Evolutionary conservation across 2,888 invertebrate genomes (phyloP).

Genomic region (Lepeophtheirus nordmannii): DNA sequence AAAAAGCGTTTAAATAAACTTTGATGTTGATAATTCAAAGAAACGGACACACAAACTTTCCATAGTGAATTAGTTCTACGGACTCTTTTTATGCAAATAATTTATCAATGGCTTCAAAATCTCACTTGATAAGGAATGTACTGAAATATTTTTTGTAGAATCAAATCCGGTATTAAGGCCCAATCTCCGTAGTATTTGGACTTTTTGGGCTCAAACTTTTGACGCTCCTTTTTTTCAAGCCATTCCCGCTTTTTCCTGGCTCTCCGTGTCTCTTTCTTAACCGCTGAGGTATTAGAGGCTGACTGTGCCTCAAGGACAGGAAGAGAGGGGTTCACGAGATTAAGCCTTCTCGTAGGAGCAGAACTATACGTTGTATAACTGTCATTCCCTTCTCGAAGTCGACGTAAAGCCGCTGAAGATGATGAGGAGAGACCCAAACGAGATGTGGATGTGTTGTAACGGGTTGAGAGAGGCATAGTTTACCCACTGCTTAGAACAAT

Average conservation of each 20-base stretch:
- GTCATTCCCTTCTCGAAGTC: background rate
- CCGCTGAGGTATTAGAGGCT: background rate
- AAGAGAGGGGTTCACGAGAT: background rate
- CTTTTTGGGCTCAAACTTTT: conserved; percentile 6
- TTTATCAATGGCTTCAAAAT: background rate
- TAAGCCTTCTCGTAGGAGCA: background rate
- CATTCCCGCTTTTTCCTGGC: conserved; percentile 10
- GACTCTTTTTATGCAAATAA: background rate
- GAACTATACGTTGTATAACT: background rate
- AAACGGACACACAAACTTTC: background rate
- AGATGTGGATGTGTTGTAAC: too few species aligned
- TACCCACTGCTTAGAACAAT: too few species aligned
- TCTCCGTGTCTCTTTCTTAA: conserved; percentile 10
- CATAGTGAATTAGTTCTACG: background rate
- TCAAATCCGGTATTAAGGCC: conserved; percentile 51
- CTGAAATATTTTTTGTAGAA: conserved; percentile 55
- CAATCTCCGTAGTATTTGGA: conserved; percentile 35
- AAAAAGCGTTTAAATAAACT: background rate
- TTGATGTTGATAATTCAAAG: background rate
- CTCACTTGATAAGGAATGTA: conserved; percentile 36
- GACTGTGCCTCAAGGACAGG: too few species aligned
- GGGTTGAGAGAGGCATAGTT: too few species aligned
- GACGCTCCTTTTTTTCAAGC: background rate
- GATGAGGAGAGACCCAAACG: too few species aligned
- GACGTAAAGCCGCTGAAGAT: background rate